Conservation (phyloP, 2,113 vertebrate genomes). For the Emydura subglobosa region DNA sequence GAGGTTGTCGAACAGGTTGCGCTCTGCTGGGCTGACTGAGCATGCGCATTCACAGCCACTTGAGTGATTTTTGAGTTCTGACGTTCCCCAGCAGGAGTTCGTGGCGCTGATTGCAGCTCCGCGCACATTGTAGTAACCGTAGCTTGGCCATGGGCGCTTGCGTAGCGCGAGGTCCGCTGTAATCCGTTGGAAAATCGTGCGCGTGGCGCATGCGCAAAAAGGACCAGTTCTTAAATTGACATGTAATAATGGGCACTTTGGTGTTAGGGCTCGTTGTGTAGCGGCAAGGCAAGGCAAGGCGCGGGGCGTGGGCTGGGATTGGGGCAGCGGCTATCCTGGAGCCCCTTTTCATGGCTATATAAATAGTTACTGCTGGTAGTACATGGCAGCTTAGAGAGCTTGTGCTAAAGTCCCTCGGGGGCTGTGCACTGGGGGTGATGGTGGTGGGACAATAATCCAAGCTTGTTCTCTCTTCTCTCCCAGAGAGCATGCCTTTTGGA, state of each 20-base stretch:
- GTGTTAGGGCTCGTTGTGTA: neutral
- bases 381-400: no score
- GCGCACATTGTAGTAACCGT: neutral
- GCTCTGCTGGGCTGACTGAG: neutral
- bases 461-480: neutral
- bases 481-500: no score
- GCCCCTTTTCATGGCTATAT: neutral
- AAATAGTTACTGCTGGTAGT: neutral
- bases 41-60: neutral
- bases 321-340: neutral
- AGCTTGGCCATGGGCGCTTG: neutral
- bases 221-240: neutral
- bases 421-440: neutral
- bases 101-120: no score
- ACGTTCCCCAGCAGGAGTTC: neutral
- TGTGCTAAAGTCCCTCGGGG: neutral
- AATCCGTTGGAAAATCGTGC: neutral
- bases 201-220: neutral
- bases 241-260: neutral
- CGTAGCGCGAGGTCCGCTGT: neutral
- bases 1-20: neutral
- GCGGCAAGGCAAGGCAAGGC: no score
- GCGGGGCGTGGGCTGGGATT: neutral
- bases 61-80: neutral
- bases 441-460: fast-evolving